Evolutionary conservation across 2,113 vertebrate species (phyloP).

Genomic region (Polypterus senegalus): DNA sequence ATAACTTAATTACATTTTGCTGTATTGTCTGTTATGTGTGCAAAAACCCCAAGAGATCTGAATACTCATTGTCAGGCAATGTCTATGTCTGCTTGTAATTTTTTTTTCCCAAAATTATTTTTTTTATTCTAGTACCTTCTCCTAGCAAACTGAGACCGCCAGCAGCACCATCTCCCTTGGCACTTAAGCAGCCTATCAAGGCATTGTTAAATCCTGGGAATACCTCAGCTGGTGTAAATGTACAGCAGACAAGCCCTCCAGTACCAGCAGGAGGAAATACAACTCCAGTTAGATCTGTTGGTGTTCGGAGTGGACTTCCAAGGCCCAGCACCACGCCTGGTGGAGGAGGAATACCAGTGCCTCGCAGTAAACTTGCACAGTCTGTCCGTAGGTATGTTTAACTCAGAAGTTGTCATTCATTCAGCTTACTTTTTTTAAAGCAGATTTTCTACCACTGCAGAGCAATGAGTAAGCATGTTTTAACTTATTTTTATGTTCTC

Average conservation of each 20-base stretch:
- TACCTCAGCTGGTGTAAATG: slow-evolving; percentile 38
- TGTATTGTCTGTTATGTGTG: too few relatives aligned
- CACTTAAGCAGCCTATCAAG: slow-evolving; percentile 85
- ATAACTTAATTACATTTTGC: too few relatives aligned
- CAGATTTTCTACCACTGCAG: too few relatives aligned
- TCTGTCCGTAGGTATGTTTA: slow-evolving; percentile 79
- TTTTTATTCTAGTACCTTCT: slow-evolving; percentile 68
- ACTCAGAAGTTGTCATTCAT: too few relatives aligned
- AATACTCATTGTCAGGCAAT: too few relatives aligned
- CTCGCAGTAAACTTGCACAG: slow-evolving; percentile 93
- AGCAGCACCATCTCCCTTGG: slow-evolving; percentile 73
- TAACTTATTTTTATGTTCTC: too few relatives aligned
- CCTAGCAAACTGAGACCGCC: slow-evolving; percentile 87
- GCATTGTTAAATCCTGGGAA: slow-evolving; percentile 67
- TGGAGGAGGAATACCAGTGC: slow-evolving; percentile 79
- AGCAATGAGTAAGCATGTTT: too few relatives aligned
- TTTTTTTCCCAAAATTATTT: too few relatives aligned
- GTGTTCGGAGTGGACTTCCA: slow-evolving; percentile 69
- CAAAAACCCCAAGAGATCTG: too few relatives aligned
- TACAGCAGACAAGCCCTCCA: slow-evolving; percentile 43
- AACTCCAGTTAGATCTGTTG: slow-evolving; percentile 72
- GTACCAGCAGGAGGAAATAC: slow-evolving; percentile 51
- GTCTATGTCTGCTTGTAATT: too few relatives aligned
- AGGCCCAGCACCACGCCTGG: slow-evolving; percentile 72
- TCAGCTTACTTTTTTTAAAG: too few relatives aligned